These are phyloP conservation scores for Cecropterus lyciades DNA, from an alignment of 1,140 invertebrate genomes.

Conservation along the genomic window DNA sequence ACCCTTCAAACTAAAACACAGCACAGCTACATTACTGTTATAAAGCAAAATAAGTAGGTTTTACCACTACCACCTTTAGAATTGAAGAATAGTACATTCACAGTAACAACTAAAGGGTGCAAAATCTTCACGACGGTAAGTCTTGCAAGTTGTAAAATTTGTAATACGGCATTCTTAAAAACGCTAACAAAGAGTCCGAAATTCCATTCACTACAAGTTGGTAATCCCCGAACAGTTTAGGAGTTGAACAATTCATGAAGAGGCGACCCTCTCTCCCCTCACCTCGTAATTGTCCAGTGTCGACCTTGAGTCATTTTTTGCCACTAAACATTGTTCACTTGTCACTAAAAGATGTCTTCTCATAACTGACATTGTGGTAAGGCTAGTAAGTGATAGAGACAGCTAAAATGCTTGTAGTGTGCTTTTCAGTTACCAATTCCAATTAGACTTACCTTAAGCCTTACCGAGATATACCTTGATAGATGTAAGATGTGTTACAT, in stretches of 20 bases:
- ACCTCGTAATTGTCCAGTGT: background rate
- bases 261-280: background rate
- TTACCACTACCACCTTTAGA: no score
- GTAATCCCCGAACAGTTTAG: constrained; percentile 25
- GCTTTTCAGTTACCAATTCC: no score
- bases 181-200: constrained; percentile 17
- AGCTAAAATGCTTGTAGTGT: no score
- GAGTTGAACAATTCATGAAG: constrained; percentile 28
- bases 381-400: no score
- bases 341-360: no score
- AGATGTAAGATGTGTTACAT: no score
- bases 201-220: constrained; percentile 6
- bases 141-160: background rate
- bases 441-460: no score
- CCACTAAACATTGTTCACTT: background rate
- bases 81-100: background rate
- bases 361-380: no score
- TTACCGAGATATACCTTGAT: no score
- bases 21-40: no score
- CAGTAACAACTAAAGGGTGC: background rate
- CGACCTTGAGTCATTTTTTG: constrained; percentile 20
- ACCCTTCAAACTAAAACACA: no score
- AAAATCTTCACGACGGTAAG: background rate
- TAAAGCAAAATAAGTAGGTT: no score
- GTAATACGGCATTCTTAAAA: constrained; percentile 11